Evolutionary conservation across 2,888 invertebrate genomes (phyloP).

Genomic region (Tricholauxania praeusta): DNA sequence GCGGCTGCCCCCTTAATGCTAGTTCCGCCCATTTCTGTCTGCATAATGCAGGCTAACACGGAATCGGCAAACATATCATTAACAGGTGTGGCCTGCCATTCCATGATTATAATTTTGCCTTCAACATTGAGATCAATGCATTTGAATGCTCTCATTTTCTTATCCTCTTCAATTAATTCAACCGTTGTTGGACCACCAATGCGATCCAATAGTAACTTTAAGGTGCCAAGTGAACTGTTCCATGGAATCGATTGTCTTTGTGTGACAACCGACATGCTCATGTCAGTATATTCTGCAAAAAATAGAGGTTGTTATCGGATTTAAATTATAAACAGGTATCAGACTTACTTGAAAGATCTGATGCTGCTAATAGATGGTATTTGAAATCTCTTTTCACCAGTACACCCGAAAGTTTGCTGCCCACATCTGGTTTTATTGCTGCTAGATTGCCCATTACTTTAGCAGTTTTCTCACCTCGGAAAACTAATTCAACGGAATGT

Average conservation of each 20-base stretch:
- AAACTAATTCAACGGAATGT: constrained; percentile 90
- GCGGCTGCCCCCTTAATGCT: constrained; percentile 74
- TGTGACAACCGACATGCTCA: constrained; percentile 92
- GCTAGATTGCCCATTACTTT: constrained; percentile 97
- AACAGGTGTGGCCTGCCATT: constrained; percentile 96
- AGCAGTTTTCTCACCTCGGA: constrained; percentile 97
- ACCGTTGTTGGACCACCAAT: constrained; percentile 78
- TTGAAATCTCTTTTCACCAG: constrained; percentile 98
- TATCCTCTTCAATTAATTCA: constrained; percentile 77
- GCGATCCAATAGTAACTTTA: constrained; percentile 82
- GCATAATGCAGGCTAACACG: constrained; percentile 87
- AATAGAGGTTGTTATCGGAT: neutral
- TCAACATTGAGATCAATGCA: constrained; percentile 86
- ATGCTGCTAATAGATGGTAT: constrained; percentile 93
- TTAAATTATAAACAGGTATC: constrained; percentile 54
- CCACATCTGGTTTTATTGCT: constrained; percentile 82
- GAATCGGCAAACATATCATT: constrained; percentile 99
- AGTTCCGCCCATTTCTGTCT: constrained; percentile 79
- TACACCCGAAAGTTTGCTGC: constrained; percentile 87
- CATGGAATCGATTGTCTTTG: constrained; percentile 94
- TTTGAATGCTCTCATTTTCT: constrained; percentile 83
- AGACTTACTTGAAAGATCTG: constrained; percentile 81
- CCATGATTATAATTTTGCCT: constrained; percentile 84
- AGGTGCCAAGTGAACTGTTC: constrained; percentile 72
- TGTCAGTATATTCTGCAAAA: constrained; percentile 86